phyloP scores from a whole-genome alignment of 2,113 vertebrate species.

The Macaca fascicularis region T2T-MFA8v1.1 NC_088394.1:53704501-53705000 shows the following conservation, averaged over 20 bases:
- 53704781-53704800: not conserved
- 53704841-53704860: not conserved
- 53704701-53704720: not conserved
- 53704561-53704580: not conserved
- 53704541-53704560: not conserved
- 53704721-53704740: not conserved
- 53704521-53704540: fast-evolving
- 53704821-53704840: not conserved
- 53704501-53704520: not conserved
- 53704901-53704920: constrained; percentile 41
- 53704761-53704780: not conserved
- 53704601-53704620: not conserved
- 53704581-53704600: not conserved
- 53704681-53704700: not conserved
- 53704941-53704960: not conserved
- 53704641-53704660: not conserved
- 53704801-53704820: not conserved
- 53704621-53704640: not conserved
- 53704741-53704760: not conserved
- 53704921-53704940: constrained; percentile 3
- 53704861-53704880: not conserved
- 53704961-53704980: not conserved
- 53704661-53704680: not conserved
- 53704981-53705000: not conserved
- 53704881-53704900: not conserved